A percentile compares a stretch with the other conserved stretches of the same genome.
These are phyloP conservation scores for pig (Sus scrofa) DNA, from an alignment of 2,113 vertebrate genomes.

Conservation along the genomic window DNA sequence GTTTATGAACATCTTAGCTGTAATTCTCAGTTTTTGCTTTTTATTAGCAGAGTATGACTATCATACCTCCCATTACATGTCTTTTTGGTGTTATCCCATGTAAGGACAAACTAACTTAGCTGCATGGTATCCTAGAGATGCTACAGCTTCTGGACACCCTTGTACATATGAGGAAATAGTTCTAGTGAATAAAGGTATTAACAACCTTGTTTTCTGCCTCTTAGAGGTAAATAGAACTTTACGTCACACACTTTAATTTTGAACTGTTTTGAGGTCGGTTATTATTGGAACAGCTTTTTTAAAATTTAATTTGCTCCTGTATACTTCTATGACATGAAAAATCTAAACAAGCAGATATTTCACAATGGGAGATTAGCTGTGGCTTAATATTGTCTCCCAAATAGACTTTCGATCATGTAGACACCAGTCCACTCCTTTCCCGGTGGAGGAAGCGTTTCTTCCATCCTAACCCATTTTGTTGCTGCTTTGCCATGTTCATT, in stretches of 20 bases:
- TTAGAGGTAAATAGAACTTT: conserved; percentile 22
- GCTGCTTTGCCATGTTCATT: neutral
- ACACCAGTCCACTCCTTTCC: neutral
- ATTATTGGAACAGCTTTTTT: neutral
- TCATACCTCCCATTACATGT: neutral
- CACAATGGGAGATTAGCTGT: neutral
- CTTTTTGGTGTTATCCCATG: neutral
- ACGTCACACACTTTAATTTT: neutral
- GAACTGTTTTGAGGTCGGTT: conserved; percentile 21
- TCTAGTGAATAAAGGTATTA: conserved; percentile 3
- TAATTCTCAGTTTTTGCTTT: neutral
- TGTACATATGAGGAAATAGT: neutral
- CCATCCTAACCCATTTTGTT: neutral
- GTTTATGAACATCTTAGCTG: neutral
- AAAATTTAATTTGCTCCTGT: neutral
- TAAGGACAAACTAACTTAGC: neutral
- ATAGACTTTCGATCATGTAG: neutral
- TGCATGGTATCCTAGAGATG: neutral
- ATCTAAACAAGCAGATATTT: neutral
- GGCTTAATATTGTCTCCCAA: neutral
- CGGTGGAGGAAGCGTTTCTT: neutral
- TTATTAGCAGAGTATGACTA: neutral
- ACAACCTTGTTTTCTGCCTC: neutral
- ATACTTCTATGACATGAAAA: neutral
- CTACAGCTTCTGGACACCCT: neutral